Percentiles rank a stretch among this genome's conserved stretches.
Conservation (phyloP, 1,140 invertebrate genomes). For the Batillaria attramentaria region DNA sequence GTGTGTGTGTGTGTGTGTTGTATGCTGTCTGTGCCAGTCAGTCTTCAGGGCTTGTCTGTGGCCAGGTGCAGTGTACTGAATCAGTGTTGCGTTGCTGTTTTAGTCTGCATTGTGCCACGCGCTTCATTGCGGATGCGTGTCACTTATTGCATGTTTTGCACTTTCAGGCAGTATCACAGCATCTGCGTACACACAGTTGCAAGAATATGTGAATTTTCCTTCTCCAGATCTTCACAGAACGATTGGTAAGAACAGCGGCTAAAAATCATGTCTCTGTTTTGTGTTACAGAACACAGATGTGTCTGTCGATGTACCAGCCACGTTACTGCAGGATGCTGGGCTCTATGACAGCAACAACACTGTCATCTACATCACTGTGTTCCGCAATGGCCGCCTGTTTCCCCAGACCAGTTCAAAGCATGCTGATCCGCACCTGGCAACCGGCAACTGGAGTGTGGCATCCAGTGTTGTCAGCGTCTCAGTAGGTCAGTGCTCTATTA, state of each 20-base stretch:
- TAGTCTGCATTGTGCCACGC: too few species aligned
- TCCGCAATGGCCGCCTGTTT: constrained; percentile 63
- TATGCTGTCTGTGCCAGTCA: neutral
- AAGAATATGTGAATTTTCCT: too few species aligned
- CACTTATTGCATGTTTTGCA: too few species aligned
- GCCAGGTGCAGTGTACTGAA: too few species aligned
- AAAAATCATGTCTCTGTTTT: too few species aligned
- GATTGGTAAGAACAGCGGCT: too few species aligned
- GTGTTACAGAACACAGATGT: constrained; percentile 51
- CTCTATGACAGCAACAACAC: constrained; percentile 21
- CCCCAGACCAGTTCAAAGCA: constrained; percentile 50
- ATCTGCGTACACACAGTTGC: too few species aligned
- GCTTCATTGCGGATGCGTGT: too few species aligned
- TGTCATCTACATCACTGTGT: constrained; percentile 62
- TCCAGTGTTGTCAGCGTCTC: constrained; percentile 56
- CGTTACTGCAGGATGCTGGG: constrained; percentile 44
- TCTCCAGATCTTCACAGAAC: too few species aligned
- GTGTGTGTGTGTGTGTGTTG: neutral
- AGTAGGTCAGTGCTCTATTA: constrained; percentile 61
- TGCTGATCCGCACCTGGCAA: constrained; percentile 50
- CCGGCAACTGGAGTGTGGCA: constrained; percentile 50
- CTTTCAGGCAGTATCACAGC: too few species aligned
- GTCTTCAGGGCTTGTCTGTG: too few species aligned
- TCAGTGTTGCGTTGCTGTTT: too few species aligned
- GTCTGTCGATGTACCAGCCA: constrained; percentile 55